Base-by-base conservation (phyloP, 2,888 invertebrate genomes). In the Polydrusus tereticollis region DNA sequence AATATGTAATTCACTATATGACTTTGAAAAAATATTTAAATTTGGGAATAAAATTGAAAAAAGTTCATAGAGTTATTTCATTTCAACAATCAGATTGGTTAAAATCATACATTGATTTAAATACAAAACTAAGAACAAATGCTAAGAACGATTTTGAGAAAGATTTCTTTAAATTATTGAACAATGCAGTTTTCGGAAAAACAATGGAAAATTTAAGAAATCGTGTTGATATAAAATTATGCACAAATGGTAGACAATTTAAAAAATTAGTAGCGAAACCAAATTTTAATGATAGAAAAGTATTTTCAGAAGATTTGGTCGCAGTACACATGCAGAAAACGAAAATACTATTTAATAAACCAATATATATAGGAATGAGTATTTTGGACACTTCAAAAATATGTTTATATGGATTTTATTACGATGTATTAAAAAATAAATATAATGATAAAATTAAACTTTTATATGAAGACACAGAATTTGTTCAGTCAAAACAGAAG, bases 51-150 rank as follows among this genome's bases (percentile, higher is more conserved):
- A 36, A 36, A 33, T 33, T 33, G 33, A 33, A 33, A 33, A 41
- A 62, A 20, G 18, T 45, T 21, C 43, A 62, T 23, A 14, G 45
- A 16, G 45, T 62, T 8, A 20, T 45, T 18, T 38, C n/a, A 14
- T 43, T 41, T 23, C n/a, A 45, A 21, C 62, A 62, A 45, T 62
- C 43, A n/a, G 14, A 8, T 21, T 62, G 62, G 62, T 41, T 62
- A 10, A 62, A 62, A 45, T 12, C 20, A 33, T 64, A 64, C 43
- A 64, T 64, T 29, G 64, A 64, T 50, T 26, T 50, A 18, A 64
- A 63, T 47, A 63, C 63, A 26, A 16, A 21, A 47, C 12, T 23
- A 43, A 16, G 63, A 14, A 64, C 50, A 26, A 50, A 47, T 14
- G 20, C 62, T 14, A 23, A 8, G 8, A 45, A 26, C n/a, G 29